Evolutionary conservation across 1,140 invertebrate species (phyloP).

Genomic region (Ceratosolen fusciceps): DNA sequence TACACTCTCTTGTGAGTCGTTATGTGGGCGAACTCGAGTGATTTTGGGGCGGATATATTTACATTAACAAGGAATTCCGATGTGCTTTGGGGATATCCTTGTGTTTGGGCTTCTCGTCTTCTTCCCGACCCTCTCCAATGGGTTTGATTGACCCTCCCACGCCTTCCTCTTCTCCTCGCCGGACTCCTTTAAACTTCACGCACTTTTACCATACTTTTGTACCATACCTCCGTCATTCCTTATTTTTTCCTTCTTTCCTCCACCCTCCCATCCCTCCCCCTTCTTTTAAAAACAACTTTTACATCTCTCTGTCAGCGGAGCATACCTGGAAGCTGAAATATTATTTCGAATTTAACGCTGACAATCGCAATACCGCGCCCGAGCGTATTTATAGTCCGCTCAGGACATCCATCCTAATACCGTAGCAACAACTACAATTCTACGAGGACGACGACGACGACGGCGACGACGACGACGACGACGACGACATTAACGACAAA

Average conservation of each 20-base stretch:
- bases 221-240: not conserved
- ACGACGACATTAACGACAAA: no score
- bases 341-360: not conserved
- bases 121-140: not conserved
- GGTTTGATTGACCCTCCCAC: conserved; percentile 24
- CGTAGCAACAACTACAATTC: no score
- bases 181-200: not conserved
- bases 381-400: not conserved
- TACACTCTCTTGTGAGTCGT: conserved; percentile 30
- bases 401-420: not conserved
- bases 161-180: not conserved
- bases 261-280: no score
- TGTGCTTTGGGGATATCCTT: not conserved
- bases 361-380: not conserved
- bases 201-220: no score
- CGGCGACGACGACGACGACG: no score
- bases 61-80: conserved; percentile 44
- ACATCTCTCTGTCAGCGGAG: not conserved
- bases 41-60: conserved; percentile 44
- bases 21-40: conserved; percentile 32
- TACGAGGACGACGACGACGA: no score
- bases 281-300: not conserved
- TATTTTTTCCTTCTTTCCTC: no score
- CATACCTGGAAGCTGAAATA: not conserved
- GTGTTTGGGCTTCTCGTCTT: not conserved